Evolutionary conservation across 2,888 invertebrate species (phyloP).

Genomic region (Philonicus albiceps): DNA sequence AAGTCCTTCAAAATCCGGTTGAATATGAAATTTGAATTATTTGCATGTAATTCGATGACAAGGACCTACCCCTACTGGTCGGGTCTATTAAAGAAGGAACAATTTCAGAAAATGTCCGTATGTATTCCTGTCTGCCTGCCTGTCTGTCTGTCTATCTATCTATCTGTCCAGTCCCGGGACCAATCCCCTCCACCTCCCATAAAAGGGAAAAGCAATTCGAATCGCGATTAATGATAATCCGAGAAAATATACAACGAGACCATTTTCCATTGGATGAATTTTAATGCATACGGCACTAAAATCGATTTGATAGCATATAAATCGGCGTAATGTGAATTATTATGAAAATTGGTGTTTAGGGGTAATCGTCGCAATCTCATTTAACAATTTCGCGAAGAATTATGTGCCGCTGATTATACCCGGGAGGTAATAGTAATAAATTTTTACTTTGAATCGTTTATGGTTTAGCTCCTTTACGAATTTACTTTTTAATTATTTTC

Average conservation of each 20-base stretch:
- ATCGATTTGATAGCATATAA: background rate
- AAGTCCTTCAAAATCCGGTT: background rate
- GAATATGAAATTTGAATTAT: constrained; percentile 8
- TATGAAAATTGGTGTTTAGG: background rate
- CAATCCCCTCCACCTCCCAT: background rate
- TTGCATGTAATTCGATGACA: background rate
- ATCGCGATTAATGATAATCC: background rate
- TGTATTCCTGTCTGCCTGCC: background rate
- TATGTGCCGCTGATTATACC: background rate
- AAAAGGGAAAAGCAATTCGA: background rate
- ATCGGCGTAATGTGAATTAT: background rate
- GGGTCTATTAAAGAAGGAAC: background rate
- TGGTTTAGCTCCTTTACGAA: background rate
- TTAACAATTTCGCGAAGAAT: background rate
- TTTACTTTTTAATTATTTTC: background rate
- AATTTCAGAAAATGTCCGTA: background rate
- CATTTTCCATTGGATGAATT: background rate
- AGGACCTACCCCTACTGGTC: background rate
- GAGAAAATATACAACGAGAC: background rate
- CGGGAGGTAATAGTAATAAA: background rate
- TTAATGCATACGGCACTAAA: background rate
- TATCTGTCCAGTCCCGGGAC: background rate
- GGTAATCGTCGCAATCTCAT: background rate
- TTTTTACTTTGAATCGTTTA: background rate
- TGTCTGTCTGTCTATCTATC: background rate